Evolutionary conservation across 2,113 vertebrate genomes (phyloP), one percentile per base, ranked within the genome.

Genomic region (Grammomys surdaster): DNA sequence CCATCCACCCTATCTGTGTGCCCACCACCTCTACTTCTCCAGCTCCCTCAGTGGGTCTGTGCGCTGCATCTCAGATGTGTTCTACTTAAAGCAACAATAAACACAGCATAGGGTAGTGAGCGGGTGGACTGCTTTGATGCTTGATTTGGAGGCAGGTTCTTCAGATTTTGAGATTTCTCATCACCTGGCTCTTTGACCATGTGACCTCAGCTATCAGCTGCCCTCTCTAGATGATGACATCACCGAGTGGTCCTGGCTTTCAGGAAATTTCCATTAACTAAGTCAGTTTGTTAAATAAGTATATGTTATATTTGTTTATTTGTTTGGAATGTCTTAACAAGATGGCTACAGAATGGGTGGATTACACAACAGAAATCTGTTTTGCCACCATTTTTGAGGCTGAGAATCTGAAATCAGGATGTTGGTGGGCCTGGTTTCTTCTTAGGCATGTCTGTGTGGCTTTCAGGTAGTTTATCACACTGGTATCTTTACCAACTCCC

Each of bases 71-170:
- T 4, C 48, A 75, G n/a, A 24, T 1, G 7, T 3, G 13, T 86
- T 73, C 81, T 22, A 36, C 58, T 77, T 73, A 36, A 20, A 8
- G 19, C 26, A 76, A 0, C n/a, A 22, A 13, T 28, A 46, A 40
- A 22, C 46, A 11, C 22, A 40, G 67, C 10, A 3, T 0, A 8
- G 56, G 1, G 0, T 1, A 16, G 31, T 11, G n/a, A 1, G 1
- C n/a, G 5, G 16, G 11, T 11, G 19, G 8, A 82, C n/a, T 70
- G 46, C 9, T 26, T 26, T 33, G 48, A 51, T 75, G 36, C 3
- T n/a, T 4, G 22, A 48, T 8, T 26, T 5, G 14, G 78, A 33
- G 36, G 36, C 2, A 19, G 16, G 20, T 20, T 40, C n/a, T 16
- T 84, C 56, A 31, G 7, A 85, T 85, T 60, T n/a, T n/a, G 33